A percentile compares a stretch with the other conserved stretches of the same genome.
phyloP scores from a whole-genome alignment of 2,888 invertebrate species.

The Anarsia innoxiella region DNA sequence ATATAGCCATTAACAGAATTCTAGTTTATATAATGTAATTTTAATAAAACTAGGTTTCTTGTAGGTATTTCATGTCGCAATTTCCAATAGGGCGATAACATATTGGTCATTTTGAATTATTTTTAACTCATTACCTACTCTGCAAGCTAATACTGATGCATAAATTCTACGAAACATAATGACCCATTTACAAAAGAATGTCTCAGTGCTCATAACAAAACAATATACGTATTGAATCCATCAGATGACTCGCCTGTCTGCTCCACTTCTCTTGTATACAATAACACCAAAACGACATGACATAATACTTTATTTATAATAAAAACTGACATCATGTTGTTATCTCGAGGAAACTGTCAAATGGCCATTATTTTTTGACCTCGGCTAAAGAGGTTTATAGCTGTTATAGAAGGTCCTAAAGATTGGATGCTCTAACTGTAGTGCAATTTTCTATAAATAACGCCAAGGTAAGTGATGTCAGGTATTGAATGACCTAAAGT shows the following conservation, averaged over 20 bases:
- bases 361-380: slow-evolving; percentile 36
- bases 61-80: too few relatives aligned
- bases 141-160: slow-evolving; percentile 1
- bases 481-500: slow-evolving; percentile 16
- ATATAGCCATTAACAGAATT: too few relatives aligned
- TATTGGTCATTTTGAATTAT: too few relatives aligned
- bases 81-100: too few relatives aligned
- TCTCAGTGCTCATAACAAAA: too few relatives aligned
- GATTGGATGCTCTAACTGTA: slow-evolving; percentile 18
- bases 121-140: not conserved
- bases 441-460: slow-evolving; percentile 66
- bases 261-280: slow-evolving; percentile 19
- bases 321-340: slow-evolving; percentile 50
- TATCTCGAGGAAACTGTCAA: slow-evolving; percentile 24
- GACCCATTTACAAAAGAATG: slow-evolving; percentile 15
- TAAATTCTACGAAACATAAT: slow-evolving; percentile 12
- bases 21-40: too few relatives aligned
- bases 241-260: slow-evolving; percentile 11
- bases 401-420: not conserved
- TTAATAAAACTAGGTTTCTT: too few relatives aligned
- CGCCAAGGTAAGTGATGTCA: slow-evolving; percentile 49
- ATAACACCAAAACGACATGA: slow-evolving; percentile 21
- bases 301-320: slow-evolving; percentile 34
- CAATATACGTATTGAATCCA: slow-evolving; percentile 4
- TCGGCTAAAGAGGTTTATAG: slow-evolving; percentile 12